Percentiles rank a stretch among this genome's conserved stretches.
phyloP scores from a whole-genome alignment of 2,888 invertebrate species.

The Glaucopsyche alexis region DNA sequence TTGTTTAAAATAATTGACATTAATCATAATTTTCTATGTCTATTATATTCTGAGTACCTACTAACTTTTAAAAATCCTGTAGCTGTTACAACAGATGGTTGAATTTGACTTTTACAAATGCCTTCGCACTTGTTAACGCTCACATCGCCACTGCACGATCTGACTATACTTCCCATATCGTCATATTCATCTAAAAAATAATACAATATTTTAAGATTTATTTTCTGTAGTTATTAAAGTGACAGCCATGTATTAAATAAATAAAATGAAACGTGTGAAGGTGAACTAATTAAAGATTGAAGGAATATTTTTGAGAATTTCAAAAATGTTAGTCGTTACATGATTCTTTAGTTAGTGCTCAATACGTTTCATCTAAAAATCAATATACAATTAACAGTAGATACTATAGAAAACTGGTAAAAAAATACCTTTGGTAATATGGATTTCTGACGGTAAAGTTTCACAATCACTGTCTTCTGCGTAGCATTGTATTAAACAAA shows the following conservation, averaged over 20 bases:
- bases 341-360: no score
- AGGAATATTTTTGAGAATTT: no score
- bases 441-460: constrained; percentile 91
- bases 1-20: no score
- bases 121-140: constrained; percentile 97
- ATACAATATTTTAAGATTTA: constrained; percentile 24
- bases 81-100: constrained; percentile 92
- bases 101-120: constrained; percentile 93
- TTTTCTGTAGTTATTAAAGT: no score
- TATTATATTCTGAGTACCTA: background rate
- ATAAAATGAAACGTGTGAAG: no score
- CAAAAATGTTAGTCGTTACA: no score
- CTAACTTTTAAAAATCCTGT: constrained; percentile 93
- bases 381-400: no score
- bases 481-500: constrained; percentile 39
- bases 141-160: constrained; percentile 94
- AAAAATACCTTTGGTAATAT: constrained; percentile 88
- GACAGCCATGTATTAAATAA: background rate
- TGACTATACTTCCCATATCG: constrained; percentile 88
- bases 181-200: constrained; percentile 88
- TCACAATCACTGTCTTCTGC: constrained; percentile 90
- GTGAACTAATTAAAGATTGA: no score
- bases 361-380: no score
- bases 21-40: no score
- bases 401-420: constrained; percentile 24